Conservation (phyloP, 2,113 vertebrate species). For the Haplochromis vanheusdeni region DNA sequence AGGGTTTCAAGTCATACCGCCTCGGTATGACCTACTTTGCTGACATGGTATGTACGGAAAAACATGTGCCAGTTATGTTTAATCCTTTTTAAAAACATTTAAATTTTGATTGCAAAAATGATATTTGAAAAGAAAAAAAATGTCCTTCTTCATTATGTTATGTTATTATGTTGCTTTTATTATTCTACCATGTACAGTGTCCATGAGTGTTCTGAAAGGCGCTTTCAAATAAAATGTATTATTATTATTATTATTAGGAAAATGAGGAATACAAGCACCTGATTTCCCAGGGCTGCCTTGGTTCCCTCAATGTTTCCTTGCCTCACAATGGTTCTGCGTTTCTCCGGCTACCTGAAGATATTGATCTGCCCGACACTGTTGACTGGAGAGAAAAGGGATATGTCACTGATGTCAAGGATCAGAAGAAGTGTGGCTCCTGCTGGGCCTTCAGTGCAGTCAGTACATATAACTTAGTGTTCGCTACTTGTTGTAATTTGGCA, state of each 20-base stretch:
- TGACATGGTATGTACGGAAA: not conserved
- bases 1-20: not conserved
- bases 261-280: not conserved
- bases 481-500: not conserved
- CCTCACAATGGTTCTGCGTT: rapidly evolving
- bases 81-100: not conserved
- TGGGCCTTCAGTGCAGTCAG: not conserved
- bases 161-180: not conserved
- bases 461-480: not conserved
- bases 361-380: not conserved
- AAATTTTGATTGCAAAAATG: not conserved
- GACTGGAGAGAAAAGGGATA: not conserved
- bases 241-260: not conserved
- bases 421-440: not conserved
- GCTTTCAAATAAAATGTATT: not conserved
- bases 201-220: not conserved
- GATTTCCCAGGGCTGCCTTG: not conserved
- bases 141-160: not conserved
- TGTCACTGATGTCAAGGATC: not conserved
- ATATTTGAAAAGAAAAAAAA: not conserved
- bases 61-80: not conserved
- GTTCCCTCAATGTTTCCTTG: not conserved
- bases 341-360: not conserved
- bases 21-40: not conserved
- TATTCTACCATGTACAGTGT: not conserved